Percentiles rank a stretch among this genome's conserved stretches.
These are phyloP conservation scores for Crioceris asparagi DNA, from an alignment of 2,888 invertebrate genomes.

Conservation along the genomic window DNA sequence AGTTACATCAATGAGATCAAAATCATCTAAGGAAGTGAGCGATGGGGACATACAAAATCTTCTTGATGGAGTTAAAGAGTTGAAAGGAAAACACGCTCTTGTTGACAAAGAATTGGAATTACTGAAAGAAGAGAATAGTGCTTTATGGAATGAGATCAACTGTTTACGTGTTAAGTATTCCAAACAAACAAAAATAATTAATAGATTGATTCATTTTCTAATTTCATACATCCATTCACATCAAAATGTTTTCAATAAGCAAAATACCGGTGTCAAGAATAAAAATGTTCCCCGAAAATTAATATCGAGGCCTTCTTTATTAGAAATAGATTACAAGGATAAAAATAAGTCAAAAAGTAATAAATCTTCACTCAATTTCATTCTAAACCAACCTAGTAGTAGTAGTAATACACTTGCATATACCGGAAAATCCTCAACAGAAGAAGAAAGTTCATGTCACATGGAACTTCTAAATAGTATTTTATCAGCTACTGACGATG, in stretches of 20 bases:
- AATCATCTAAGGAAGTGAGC: conserved; percentile 4
- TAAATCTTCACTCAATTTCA: too few relatives aligned
- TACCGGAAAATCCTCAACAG: too few relatives aligned
- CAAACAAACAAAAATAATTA: conserved; percentile 25
- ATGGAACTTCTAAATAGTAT: conserved; percentile 4
- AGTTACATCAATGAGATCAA: conserved; percentile 4
- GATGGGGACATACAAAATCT: conserved; percentile 16
- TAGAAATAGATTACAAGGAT: conserved; percentile 18
- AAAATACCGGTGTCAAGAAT: conserved; percentile 16
- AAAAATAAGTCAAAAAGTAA: conserved; percentile 17
- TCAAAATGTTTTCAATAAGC: conserved; percentile 17
- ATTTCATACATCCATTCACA: conserved; percentile 25
- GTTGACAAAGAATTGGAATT: conserved; percentile 20
- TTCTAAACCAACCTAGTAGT: too few relatives aligned
- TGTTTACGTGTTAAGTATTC: conserved; percentile 22
- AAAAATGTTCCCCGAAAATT: conserved; percentile 16
- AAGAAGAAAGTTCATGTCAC: too few relatives aligned
- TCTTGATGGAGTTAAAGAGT: conserved; percentile 16
- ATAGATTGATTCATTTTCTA: conserved; percentile 26
- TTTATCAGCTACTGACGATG: background rate
- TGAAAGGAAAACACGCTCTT: conserved; percentile 20
- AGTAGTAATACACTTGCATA: too few relatives aligned
- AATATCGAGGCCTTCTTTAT: conserved; percentile 18
- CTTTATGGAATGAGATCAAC: conserved; percentile 24
- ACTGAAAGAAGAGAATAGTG: conserved; percentile 24